Evolutionary conservation across 2,888 invertebrate species (phyloP).

Genomic region (Eugnorisma glareosa): DNA sequence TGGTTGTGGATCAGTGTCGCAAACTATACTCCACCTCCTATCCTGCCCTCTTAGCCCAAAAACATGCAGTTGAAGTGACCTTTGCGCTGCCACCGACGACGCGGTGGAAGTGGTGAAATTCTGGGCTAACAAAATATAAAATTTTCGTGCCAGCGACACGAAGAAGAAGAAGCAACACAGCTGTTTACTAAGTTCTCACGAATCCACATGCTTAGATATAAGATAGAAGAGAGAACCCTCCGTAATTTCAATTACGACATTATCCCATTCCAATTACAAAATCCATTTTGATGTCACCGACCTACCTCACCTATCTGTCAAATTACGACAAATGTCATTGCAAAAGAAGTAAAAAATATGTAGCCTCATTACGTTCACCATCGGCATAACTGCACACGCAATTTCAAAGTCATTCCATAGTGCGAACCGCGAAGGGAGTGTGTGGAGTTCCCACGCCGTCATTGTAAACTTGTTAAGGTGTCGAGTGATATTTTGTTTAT

Average conservation of each 20-base stretch:
- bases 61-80: background rate
- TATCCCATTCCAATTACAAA: background rate
- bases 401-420: slow-evolving; percentile 53
- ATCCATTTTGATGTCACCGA: too few relatives aligned
- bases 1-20: background rate
- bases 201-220: too few relatives aligned
- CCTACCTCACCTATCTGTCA: slow-evolving; percentile 14
- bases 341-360: slow-evolving; percentile 13
- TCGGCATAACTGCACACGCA: slow-evolving; percentile 41
- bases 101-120: background rate
- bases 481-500: slow-evolving; percentile 32
- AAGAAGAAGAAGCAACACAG: background rate
- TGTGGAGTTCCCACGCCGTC: slow-evolving; percentile 40
- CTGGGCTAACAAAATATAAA: background rate
- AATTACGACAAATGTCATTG: slow-evolving; percentile 21
- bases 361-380: slow-evolving; percentile 16
- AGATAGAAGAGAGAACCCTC: too few relatives aligned
- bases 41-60: background rate
- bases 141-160: background rate
- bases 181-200: background rate
- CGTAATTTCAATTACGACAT: too few relatives aligned
- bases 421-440: slow-evolving; percentile 34
- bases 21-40: background rate
- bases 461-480: slow-evolving; percentile 26
- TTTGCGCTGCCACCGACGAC: background rate